phyloP scores from a whole-genome alignment of 2,797 vertebrate species.

The Coilia nasus region DNA sequence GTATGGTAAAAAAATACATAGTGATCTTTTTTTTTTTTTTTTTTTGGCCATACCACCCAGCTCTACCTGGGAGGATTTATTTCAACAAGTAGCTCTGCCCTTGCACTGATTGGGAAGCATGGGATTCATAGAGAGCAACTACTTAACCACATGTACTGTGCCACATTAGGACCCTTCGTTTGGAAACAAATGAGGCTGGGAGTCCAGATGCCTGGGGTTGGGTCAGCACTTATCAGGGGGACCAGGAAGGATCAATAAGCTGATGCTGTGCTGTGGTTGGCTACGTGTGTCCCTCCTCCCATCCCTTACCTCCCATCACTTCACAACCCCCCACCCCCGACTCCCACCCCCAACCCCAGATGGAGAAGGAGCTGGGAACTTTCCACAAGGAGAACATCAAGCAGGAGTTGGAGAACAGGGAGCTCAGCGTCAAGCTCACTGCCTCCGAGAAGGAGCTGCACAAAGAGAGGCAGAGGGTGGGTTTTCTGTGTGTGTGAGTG shows the following conservation, averaged over 20 bases:
- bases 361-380: conserved; percentile 72
- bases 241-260: not conserved
- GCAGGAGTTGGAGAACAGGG: conserved; percentile 71
- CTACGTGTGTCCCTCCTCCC: too few relatives aligned
- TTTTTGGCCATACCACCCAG: too few relatives aligned
- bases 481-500: not conserved
- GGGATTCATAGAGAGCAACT: conserved; percentile 41
- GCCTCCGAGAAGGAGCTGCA: conserved; percentile 67
- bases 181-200: conserved; percentile 52
- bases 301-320: too few relatives aligned
- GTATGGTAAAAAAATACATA: too few relatives aligned
- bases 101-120: not conserved
- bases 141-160: conserved; percentile 40
- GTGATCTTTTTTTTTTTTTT: too few relatives aligned
- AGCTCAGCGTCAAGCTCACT: conserved; percentile 73
- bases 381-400: conserved; percentile 73
- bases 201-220: conserved; percentile 39
- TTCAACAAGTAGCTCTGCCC: not conserved
- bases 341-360: conserved; percentile 63
- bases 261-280: conserved; percentile 2
- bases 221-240: conserved; percentile 47
- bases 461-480: conserved; percentile 75
- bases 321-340: not conserved
- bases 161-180: conserved; percentile 48
- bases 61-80: not conserved